These are phyloP conservation scores for Lucilia sericata DNA, from an alignment of 1,140 invertebrate species.

Conservation along the genomic window DNA sequence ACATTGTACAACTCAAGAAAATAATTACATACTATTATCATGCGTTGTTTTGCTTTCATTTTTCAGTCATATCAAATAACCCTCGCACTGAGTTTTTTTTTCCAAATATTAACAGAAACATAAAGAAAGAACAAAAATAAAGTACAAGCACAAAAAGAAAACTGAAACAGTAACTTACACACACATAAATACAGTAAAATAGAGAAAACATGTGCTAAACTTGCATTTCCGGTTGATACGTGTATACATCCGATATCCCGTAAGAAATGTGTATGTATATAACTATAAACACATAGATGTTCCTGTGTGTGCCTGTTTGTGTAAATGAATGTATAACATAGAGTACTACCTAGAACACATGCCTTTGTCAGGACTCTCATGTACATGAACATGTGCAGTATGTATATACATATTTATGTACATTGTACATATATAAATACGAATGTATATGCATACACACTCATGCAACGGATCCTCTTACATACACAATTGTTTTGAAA, in stretches of 20 bases:
- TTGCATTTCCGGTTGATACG: conserved; percentile 48
- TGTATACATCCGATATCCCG: conserved; percentile 34
- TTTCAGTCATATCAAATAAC: background rate
- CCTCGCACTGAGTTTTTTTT: background rate
- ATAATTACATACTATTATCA: background rate
- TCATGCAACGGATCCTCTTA: background rate
- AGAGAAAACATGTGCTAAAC: conserved; percentile 49
- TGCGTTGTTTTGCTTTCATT: background rate
- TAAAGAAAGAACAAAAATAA: background rate
- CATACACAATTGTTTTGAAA: background rate
- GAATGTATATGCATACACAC: background rate
- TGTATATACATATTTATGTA: no score
- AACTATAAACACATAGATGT: background rate
- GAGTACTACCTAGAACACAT: background rate
- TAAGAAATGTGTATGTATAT: background rate
- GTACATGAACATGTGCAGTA: no score
- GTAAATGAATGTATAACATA: background rate
- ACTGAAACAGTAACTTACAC: background rate
- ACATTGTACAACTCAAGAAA: no score
- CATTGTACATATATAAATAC: no score
- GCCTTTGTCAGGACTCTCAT: background rate
- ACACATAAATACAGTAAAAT: background rate
- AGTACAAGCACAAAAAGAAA: background rate
- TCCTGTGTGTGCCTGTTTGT: background rate
- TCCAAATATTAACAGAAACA: background rate